These are phyloP conservation scores for Miniopterus natalensis DNA, from an alignment of 2,113 vertebrate species.

Conservation along the genomic window DNA sequence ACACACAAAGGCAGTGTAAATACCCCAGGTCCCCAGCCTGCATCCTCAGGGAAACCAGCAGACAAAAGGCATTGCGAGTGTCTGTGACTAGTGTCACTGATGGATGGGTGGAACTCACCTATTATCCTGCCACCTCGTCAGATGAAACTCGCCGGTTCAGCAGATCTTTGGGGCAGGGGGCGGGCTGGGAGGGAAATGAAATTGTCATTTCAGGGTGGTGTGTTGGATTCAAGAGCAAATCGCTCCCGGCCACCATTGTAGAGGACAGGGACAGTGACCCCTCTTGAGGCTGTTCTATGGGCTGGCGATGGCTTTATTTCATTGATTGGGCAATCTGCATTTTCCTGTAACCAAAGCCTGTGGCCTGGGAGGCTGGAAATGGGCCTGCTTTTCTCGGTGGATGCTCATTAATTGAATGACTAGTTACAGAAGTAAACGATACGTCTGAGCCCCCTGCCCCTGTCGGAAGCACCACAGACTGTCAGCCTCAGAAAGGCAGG, in stretches of 20 bases:
- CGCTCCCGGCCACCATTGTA: conserved; percentile 39
- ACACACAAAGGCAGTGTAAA: conserved; percentile 84
- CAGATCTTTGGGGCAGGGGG: conserved; percentile 73
- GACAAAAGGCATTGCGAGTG: conserved; percentile 87
- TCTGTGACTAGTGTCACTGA: conserved; percentile 84
- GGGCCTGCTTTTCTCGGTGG: not conserved
- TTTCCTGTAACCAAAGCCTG: conserved; percentile 2
- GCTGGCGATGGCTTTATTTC: conserved; percentile 64
- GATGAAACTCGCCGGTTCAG: conserved; percentile 75
- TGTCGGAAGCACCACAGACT: not conserved
- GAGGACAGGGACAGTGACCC: conserved; percentile 4
- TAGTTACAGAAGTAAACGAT: not conserved
- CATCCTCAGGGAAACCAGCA: conserved; percentile 84
- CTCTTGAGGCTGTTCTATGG: conserved; percentile 34
- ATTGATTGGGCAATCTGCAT: not conserved
- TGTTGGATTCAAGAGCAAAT: conserved; percentile 64
- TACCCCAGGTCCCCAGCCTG: conserved; percentile 83
- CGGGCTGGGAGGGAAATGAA: conserved; percentile 60
- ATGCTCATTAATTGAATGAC: not conserved
- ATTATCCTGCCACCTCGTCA: conserved; percentile 82
- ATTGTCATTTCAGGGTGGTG: conserved; percentile 58
- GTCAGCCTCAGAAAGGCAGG: not conserved
- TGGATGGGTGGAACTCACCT: conserved; percentile 87
- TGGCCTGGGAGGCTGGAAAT: not conserved
- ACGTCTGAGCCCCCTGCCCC: not conserved